Base-by-base conservation (phyloP, 2,113 vertebrate species). In the Zosterops lateralis region DNA sequence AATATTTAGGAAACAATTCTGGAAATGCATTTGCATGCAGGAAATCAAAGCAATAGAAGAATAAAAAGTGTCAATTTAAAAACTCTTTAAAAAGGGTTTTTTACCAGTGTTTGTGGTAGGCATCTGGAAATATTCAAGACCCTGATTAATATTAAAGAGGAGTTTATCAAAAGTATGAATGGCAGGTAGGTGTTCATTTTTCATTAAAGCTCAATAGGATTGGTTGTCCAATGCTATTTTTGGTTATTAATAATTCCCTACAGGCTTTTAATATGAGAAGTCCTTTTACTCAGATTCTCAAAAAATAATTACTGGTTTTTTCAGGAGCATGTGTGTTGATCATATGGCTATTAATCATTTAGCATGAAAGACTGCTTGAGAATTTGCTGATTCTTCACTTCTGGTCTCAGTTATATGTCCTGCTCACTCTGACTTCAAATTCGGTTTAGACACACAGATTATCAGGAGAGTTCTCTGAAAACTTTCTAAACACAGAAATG, bases 271-370 rank as follows among this genome's bases (percentile, higher is more conserved):
- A 53, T 80, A 90, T 24, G 47, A 80, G 58, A 86, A 84, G 28
- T 18, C 31, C 19, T 94, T 84, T 81, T 44, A 62, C 56, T 17
- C 7, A 86, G 29, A 54, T 56, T 77, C 86, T 84, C 36, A 81
- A 61, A 90, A 77, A 90, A 64, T 64, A 80, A 86, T 94, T 60
- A 51, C 38, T 86, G 84, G 11, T 70, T 38, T 88, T 93, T 93
- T 89, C 40, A 48, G 71, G 70, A 81, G 50, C 45, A 50, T 75
- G 19, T 79, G 50, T 89, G 70, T 86, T 87, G 65, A 87, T 92
- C 48, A 31, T 61, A 38, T 42, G 62, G 70, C 70, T 82, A 70
- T 95, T 92, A 95, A 89, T 94, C 62, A 82, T 95, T 82, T 61
- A 76, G 24, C 73, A 71, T 32, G 60, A 84, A 93, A 84, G 9